These are phyloP conservation scores for Tolypeutes matacus DNA, from an alignment of 2,797 vertebrate species.

Conservation along the genomic window DNA sequence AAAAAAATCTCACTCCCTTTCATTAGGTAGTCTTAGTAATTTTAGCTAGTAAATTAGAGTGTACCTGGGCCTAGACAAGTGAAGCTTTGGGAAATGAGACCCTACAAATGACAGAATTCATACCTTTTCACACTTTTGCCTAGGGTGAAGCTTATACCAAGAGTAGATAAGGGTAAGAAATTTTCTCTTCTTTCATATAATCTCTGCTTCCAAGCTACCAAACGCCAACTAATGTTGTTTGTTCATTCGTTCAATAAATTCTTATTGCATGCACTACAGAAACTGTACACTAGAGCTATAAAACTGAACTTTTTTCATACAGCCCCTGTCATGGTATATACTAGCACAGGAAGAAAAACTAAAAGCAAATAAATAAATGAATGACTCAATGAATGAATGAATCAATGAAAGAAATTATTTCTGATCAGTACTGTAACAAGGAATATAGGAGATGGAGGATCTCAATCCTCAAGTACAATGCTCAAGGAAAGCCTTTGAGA, in stretches of 20 bases:
- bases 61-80: neutral
- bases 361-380: no score
- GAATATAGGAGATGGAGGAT: neutral
- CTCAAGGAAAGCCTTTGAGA: neutral
- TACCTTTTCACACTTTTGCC: neutral
- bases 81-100: neutral
- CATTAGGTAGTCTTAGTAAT: conserved; percentile 35
- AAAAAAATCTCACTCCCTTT: neutral
- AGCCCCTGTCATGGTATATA: neutral
- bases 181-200: neutral
- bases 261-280: neutral
- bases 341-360: neutral
- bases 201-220: no score
- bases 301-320: neutral
- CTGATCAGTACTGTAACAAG: neutral
- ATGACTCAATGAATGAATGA: no score
- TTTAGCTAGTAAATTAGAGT: neutral
- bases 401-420: neutral
- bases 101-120: neutral
- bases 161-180: neutral
- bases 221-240: no score
- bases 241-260: no score
- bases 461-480: no score
- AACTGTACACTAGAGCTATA: neutral
- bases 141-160: neutral